phyloP scores from a whole-genome alignment of 2,797 vertebrate species.

The Chelmon rostratus region DNA sequence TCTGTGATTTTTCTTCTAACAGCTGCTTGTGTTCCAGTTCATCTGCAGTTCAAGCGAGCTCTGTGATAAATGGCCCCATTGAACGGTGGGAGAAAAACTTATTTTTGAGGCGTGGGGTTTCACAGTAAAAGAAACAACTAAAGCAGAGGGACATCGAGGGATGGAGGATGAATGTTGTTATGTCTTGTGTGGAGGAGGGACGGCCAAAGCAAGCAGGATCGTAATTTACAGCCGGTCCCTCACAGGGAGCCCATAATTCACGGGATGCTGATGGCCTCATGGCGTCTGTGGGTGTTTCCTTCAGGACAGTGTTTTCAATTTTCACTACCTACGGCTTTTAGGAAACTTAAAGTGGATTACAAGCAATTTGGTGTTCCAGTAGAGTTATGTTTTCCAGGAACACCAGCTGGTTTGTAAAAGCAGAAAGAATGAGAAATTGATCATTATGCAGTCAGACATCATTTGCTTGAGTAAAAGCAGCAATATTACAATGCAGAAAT shows the following conservation, averaged over 20 bases:
- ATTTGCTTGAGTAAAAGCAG: neutral
- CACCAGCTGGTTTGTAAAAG: conserved; percentile 22
- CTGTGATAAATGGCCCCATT: conserved; percentile 55
- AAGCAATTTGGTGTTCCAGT: conserved; percentile 30
- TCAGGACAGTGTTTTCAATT: conserved; percentile 40
- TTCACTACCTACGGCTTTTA: conserved; percentile 34
- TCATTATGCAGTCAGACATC: neutral
- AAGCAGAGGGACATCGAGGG: conserved; percentile 10
- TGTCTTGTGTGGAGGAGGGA: conserved; percentile 41
- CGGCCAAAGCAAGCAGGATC: conserved; percentile 64
- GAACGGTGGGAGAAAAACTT: conserved; percentile 43
- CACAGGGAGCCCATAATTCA: conserved; percentile 63
- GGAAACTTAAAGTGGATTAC: conserved; percentile 36
- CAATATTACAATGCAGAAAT: neutral
- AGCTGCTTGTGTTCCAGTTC: conserved; percentile 62
- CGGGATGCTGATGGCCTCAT: conserved; percentile 41
- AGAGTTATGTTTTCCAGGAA: conserved; percentile 34
- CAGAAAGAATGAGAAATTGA: neutral
- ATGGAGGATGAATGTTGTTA: conserved; percentile 50
- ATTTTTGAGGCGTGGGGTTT: conserved; percentile 49
- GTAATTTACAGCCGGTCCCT: conserved; percentile 57
- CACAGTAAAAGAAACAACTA: conserved; percentile 42
- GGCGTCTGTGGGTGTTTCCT: conserved; percentile 55
- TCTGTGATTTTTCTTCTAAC: conserved; percentile 1
- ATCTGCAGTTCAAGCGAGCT: conserved; percentile 50